phyloP scores from a whole-genome alignment of 2,888 invertebrate species.

The Apodemia hepburni region DNA sequence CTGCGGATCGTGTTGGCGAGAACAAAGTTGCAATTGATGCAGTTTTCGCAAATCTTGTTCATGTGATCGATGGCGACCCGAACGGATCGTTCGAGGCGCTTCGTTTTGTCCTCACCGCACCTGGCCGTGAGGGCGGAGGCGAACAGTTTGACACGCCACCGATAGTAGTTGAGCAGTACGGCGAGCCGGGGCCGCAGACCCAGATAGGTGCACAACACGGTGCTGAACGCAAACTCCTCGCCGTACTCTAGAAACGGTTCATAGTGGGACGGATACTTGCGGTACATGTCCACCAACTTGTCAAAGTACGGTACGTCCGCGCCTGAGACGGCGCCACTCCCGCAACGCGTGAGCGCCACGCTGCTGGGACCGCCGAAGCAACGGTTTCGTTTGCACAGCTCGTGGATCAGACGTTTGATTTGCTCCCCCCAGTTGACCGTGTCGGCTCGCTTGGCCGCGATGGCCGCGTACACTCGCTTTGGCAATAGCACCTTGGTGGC shows the following conservation, averaged over 20 bases:
- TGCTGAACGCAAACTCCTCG: too few species aligned
- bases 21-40: slow-evolving; percentile 16
- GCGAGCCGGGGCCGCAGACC: slow-evolving; percentile 9
- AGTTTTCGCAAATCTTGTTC: slow-evolving; percentile 18
- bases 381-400: slow-evolving; percentile 12
- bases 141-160: slow-evolving; percentile 16
- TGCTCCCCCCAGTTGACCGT: neutral
- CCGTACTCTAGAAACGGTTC: slow-evolving; percentile 1
- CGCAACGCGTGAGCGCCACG: slow-evolving; percentile 11
- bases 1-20: neutral
- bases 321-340: slow-evolving; percentile 1
- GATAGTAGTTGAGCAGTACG: slow-evolving; percentile 18
- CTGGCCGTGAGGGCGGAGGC: slow-evolving; percentile 12
- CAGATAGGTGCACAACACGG: too few species aligned
- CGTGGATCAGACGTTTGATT: slow-evolving; percentile 12
- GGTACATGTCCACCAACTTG: slow-evolving; percentile 11
- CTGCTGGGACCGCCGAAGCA: slow-evolving; percentile 16
- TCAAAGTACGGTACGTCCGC: slow-evolving; percentile 17
- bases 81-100: slow-evolving; percentile 8
- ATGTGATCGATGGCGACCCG: slow-evolving; percentile 11
- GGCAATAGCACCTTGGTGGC: neutral
- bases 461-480: too few species aligned
- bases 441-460: too few species aligned
- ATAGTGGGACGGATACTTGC: slow-evolving; percentile 13
- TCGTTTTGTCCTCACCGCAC: slow-evolving; percentile 9